Conservation (phyloP, 2,888 invertebrate genomes). For the Oscheius myriophilus region DNA sequence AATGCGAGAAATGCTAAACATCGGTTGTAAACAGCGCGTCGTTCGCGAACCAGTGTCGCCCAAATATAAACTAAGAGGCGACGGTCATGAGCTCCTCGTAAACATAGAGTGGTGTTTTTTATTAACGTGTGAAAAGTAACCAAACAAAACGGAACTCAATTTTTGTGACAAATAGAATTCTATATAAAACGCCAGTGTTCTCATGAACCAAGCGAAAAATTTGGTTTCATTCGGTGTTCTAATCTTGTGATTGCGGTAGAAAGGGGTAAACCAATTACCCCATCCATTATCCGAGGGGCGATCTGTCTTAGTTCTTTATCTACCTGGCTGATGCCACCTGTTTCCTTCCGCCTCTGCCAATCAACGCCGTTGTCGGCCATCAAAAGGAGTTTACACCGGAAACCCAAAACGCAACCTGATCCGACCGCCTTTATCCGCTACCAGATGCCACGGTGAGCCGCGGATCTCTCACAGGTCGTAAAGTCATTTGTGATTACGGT, state of each 20-base stretch:
- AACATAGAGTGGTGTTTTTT: too few relatives aligned
- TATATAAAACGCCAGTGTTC: too few relatives aligned
- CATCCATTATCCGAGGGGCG: neutral
- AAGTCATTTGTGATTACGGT: too few relatives aligned
- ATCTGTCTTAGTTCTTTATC: slow-evolving; percentile 26
- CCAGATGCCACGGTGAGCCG: too few relatives aligned
- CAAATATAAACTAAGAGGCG: too few relatives aligned
- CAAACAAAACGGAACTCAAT: too few relatives aligned
- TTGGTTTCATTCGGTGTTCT: too few relatives aligned
- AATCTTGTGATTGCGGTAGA: neutral
- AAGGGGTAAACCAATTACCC: neutral
- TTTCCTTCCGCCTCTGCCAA: slow-evolving; percentile 27
- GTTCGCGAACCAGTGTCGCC: neutral
- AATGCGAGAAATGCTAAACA: slow-evolving; percentile 30
- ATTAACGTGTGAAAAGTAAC: too few relatives aligned
- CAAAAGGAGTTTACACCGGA: slow-evolving; percentile 32
- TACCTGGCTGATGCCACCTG: slow-evolving; percentile 23
- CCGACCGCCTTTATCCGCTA: slow-evolving; percentile 17
- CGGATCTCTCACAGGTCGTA: too few relatives aligned
- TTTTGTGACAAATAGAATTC: too few relatives aligned
- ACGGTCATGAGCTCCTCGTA: too few relatives aligned
- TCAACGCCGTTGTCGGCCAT: slow-evolving; percentile 27
- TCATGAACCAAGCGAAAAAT: too few relatives aligned
- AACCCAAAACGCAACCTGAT: slow-evolving; percentile 20
- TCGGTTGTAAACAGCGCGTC: slow-evolving; percentile 22